A percentile compares a stretch with the other conserved stretches of the same genome.
Evolutionary conservation across 2,797 vertebrate species (phyloP).

Genomic region (Scolopax rusticola): DNA sequence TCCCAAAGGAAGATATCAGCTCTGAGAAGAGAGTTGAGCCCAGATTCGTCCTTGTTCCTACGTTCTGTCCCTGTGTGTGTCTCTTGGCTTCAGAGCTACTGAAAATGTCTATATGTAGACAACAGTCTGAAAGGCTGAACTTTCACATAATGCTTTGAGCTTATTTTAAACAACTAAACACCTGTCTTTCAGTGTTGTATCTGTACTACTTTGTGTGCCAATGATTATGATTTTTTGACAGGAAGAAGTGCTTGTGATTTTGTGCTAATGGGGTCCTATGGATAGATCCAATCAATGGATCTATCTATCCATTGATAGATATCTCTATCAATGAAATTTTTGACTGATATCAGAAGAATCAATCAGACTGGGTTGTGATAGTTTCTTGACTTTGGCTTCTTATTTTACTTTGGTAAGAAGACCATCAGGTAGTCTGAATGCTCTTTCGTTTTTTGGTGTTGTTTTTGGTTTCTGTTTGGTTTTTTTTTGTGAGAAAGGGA

Average conservation of each 20-base stretch:
- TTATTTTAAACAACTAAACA: neutral
- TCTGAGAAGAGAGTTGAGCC: neutral
- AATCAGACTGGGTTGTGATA: neutral
- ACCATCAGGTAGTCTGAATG: neutral
- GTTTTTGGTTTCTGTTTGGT: too few species aligned
- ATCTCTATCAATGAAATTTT: neutral
- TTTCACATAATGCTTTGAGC: neutral
- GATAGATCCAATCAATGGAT: too few species aligned
- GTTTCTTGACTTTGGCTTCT: neutral
- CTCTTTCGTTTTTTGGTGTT: neutral
- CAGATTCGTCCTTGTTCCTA: neutral
- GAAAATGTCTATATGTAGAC: neutral
- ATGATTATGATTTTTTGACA: neutral
- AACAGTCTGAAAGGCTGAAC: neutral
- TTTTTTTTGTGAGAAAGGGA: neutral
- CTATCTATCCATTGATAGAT: too few species aligned
- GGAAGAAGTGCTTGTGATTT: neutral
- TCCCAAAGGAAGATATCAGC: neutral
- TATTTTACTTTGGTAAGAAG: neutral
- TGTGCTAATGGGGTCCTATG: neutral
- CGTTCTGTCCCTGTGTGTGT: fast-evolving
- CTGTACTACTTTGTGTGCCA: neutral
- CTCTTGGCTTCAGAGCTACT: neutral
- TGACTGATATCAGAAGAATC: neutral
- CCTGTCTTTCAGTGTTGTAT: neutral